A percentile compares a stretch with the other conserved stretches of the same genome.
Evolutionary conservation across 2,113 vertebrate genomes (phyloP).

Genomic region (Amphiprion percula): DNA sequence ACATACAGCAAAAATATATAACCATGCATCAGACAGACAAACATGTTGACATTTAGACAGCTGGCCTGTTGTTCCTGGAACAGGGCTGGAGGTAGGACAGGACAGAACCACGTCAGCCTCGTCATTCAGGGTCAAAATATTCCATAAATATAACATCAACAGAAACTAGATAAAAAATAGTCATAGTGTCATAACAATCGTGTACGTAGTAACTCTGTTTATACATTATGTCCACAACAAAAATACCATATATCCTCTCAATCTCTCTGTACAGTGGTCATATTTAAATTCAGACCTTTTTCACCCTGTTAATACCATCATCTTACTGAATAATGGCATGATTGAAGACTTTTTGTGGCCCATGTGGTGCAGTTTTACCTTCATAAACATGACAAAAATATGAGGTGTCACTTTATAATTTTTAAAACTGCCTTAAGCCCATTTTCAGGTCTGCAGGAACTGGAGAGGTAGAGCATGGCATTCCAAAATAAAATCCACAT

Average conservation of each 20-base stretch:
- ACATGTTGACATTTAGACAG: slow-evolving; percentile 71
- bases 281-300: slow-evolving; percentile 17
- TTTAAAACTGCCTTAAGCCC: slow-evolving; percentile 56
- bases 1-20: slow-evolving; percentile 82
- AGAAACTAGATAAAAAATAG: slow-evolving; percentile 72
- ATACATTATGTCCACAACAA: slow-evolving; percentile 63
- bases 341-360: slow-evolving; percentile 15
- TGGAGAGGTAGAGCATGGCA: slow-evolving; percentile 44
- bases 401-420: slow-evolving; percentile 3
- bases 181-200: slow-evolving; percentile 33
- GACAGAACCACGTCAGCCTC: slow-evolving; percentile 69
- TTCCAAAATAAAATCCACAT: slow-evolving; percentile 30
- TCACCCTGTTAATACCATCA: background rate
- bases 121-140: slow-evolving; percentile 66
- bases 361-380: slow-evolving; percentile 15
- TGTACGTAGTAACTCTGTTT: slow-evolving; percentile 50
- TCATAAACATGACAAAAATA: slow-evolving; percentile 30
- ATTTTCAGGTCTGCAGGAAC: slow-evolving; percentile 52
- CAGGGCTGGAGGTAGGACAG: slow-evolving; percentile 80
- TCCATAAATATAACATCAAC: slow-evolving; percentile 71
- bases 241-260: slow-evolving; percentile 43
- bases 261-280: slow-evolving; percentile 35
- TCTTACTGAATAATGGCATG: slow-evolving; percentile 1
- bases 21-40: slow-evolving; percentile 82
- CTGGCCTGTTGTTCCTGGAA: slow-evolving; percentile 69